Base-by-base conservation (phyloP, 2,797 vertebrate species). In the Lateolabrax maculatus region DNA sequence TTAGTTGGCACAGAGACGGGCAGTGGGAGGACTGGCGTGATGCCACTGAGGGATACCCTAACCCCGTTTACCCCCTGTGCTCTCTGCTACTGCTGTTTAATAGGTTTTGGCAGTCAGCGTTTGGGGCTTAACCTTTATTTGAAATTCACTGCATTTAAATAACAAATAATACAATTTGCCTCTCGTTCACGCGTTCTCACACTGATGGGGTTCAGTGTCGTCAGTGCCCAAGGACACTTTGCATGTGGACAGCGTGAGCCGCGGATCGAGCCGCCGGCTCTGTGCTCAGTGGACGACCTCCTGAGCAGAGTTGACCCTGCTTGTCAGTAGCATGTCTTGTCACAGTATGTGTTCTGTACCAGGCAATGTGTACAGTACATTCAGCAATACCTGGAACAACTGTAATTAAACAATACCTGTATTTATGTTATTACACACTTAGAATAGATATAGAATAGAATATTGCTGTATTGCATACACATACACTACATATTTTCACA, bases 41-140 rank as follows among this genome's bases (percentile, higher is more conserved):
- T 51, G 79, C 80, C 84, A 80, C 61, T 18, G 43, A 77, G 80
- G 81, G 81, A 86, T 75, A 74, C 79, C 84, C 79, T 83, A 71
- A 82, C 67, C 66, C 73, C 70, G 5, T 18, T 27, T 31, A n/a
- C 57, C n/a, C 34, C 29, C 25, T 31, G 31, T 51, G 12, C 29
- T 41, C 34, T 61, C 34, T 46, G 18, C 55, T 34, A 2, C 44
- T 27, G 1, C 51, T 27, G 15, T 34, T 63, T 7, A 52, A 21
- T 7, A 52, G 27, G 6, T 46, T 71, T 55, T 43, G 71, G 12
- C 44, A 62, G 21, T 37, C 34, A 39, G 19, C 9, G 18, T 55
- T 71, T 65, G 43, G 29, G 12, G 41, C 9, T 36, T 11, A 41
- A 63, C 19, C 46, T 43, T 5, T 9, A 51, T 27, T 37, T 37